These are phyloP conservation scores for Paraescarpia echinospica DNA, from an alignment of 1,140 invertebrate genomes.

Conservation along the genomic window DNA sequence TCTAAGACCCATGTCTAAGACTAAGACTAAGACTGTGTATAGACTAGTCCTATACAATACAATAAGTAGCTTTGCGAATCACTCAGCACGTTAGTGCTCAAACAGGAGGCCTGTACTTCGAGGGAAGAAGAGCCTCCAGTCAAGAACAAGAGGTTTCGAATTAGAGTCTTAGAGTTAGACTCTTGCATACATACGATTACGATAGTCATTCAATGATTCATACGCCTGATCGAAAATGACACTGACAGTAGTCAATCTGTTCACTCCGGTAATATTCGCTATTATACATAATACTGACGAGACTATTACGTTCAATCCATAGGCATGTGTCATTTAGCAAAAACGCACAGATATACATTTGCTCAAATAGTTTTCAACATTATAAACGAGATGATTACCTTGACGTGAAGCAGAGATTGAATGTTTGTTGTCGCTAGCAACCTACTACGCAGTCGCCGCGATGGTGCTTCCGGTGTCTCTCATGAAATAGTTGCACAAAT, in stretches of 20 bases:
- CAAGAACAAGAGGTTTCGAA: too few relatives aligned
- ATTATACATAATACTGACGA: neutral
- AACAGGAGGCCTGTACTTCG: too few relatives aligned
- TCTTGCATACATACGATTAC: too few relatives aligned
- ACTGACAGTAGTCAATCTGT: neutral
- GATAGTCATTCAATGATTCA: too few relatives aligned
- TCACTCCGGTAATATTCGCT: neutral
- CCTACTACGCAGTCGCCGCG: neutral
- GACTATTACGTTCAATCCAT: neutral
- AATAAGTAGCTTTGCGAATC: too few relatives aligned
- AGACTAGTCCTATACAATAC: too few relatives aligned
- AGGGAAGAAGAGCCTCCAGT: too few relatives aligned
- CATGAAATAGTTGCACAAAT: neutral
- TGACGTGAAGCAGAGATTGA: neutral
- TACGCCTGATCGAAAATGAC: too few relatives aligned
- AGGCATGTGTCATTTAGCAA: neutral
- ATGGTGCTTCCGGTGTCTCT: neutral
- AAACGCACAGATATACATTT: neutral
- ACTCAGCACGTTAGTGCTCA: too few relatives aligned
- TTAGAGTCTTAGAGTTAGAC: too few relatives aligned
- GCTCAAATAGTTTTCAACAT: neutral
- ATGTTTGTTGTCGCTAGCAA: slow-evolving; percentile 5
- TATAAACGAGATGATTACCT: neutral
- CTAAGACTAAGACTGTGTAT: too few relatives aligned
- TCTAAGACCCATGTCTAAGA: too few relatives aligned